Percentiles rank a stretch among this genome's conserved stretches.
Evolutionary conservation across 1,140 invertebrate species (phyloP).

Genomic region (Pristionchus pacificus): DNA sequence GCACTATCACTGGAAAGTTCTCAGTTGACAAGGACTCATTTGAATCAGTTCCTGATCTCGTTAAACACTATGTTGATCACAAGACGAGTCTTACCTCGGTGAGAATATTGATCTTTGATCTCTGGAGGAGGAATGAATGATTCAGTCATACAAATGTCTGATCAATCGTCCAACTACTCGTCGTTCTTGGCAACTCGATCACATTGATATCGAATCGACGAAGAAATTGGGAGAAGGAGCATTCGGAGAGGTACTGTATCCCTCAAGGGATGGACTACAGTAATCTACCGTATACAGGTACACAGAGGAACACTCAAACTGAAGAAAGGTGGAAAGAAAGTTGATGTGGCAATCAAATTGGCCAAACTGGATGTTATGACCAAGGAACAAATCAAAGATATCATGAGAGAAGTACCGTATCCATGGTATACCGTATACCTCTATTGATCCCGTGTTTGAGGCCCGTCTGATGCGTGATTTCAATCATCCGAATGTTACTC

Average conservation of each 20-base stretch:
- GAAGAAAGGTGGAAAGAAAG: slow-evolving; percentile 17
- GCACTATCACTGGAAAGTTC: slow-evolving; percentile 7
- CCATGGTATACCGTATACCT: background rate
- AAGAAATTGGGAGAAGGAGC: slow-evolving; percentile 41
- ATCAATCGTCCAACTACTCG: too few species aligned
- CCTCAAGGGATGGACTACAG: background rate
- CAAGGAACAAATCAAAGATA: slow-evolving; percentile 18
- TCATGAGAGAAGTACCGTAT: slow-evolving; percentile 24
- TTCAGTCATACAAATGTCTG: too few species aligned
- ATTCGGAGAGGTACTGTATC: slow-evolving; percentile 32
- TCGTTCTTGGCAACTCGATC: slow-evolving; percentile 36
- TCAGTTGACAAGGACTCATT: slow-evolving; percentile 27
- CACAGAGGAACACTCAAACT: slow-evolving; percentile 20
- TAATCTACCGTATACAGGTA: slow-evolving; percentile 17
- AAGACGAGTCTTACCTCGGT: slow-evolving; percentile 2
- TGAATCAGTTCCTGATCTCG: slow-evolving; percentile 16
- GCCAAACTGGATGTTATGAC: slow-evolving; percentile 20
- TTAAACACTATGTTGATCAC: slow-evolving; percentile 18
- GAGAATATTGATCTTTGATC: too few species aligned
- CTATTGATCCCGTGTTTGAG: slow-evolving; percentile 12
- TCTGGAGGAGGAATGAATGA: background rate
- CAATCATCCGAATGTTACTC: slow-evolving; percentile 34
- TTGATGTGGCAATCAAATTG: slow-evolving; percentile 37
- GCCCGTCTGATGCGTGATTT: slow-evolving; percentile 35
- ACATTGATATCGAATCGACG: slow-evolving; percentile 24